Base-by-base conservation (phyloP, 2,888 invertebrate genomes). In the Sinodicranocentrus sp. region DNA sequence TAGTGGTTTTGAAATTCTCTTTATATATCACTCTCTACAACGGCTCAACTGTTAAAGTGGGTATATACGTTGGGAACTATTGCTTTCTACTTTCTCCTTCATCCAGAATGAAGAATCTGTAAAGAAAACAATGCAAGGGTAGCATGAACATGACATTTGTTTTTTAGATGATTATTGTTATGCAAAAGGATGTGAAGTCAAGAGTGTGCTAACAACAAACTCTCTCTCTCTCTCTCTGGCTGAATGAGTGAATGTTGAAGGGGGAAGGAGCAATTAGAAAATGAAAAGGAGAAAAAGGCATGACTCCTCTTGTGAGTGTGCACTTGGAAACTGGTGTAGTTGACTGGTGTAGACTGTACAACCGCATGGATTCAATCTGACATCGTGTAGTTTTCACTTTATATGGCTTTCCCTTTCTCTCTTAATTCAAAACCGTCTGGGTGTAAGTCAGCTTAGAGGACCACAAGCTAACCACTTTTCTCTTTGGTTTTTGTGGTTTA, bases 81-180 rank as follows among this genome's bases (percentile, higher is more conserved):
- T 59, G 25, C 57, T 23, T 57, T 57, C 57, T 23, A 19, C 23
- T 57, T 57, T 19, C 23, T 13, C 39, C n/a, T 23, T 39, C 57
- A 33, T 57, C 59, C 13, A 8, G 6, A 57, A 13, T 39, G 39
- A 44, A 52, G 67, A 54, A 68, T 59, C 68, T 57, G n/a, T 68
- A 67, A 8, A 6, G 43, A 68, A 77, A 57, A 68, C 68, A 67
- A 77, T 67, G 68, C 25, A 68, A 77, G 59, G 57, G 65, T 72
- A 44, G 72, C 80, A 72, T 72, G 72, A 80, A 80, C 72, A 71
- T 80, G 80, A 80, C 80, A 72, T 80, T 80, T 71, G 71, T 63
- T 52, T 54, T 68, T 79, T 63, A 25, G 43, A 80, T 72, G 61
- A 61, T 44, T 71, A 65, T 72, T 80, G 72, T 72, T 80, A 72